phyloP scores from a whole-genome alignment of 2,888 invertebrate genomes.

The Unio delphinus region DNA sequence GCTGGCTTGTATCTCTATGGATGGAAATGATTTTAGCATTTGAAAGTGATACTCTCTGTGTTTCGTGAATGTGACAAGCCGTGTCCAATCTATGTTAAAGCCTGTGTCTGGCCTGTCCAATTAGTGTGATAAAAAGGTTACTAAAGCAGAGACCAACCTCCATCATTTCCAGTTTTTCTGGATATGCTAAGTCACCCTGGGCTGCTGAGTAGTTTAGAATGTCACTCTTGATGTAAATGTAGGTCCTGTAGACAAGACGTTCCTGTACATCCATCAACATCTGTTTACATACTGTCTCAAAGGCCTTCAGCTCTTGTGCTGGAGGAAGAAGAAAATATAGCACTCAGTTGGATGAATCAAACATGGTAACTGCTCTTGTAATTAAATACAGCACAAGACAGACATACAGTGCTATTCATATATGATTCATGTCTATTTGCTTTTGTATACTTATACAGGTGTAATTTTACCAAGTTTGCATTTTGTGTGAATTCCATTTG shows the following conservation, averaged over 20 bases:
- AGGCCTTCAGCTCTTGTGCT: constrained; percentile 82
- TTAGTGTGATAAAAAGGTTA: neutral
- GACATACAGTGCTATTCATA: too few species aligned
- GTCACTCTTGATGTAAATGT: constrained; percentile 93
- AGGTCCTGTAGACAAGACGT: constrained; percentile 93
- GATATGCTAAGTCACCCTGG: constrained; percentile 96
- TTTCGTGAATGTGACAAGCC: too few species aligned
- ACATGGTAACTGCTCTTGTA: neutral
- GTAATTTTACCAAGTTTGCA: too few species aligned
- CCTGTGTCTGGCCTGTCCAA: too few species aligned
- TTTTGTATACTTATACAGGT: too few species aligned
- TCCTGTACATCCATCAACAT: constrained; percentile 93
- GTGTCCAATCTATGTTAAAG: too few species aligned
- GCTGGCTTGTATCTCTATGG: too few species aligned
- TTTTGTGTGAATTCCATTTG: too few species aligned
- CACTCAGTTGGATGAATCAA: neutral
- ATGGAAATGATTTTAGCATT: too few species aligned
- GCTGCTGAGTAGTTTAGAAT: constrained; percentile 86
- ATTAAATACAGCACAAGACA: too few species aligned
- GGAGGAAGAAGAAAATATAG: constrained; percentile 26
- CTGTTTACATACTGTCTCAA: constrained; percentile 85
- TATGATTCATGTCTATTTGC: too few species aligned
- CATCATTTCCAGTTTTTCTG: constrained; percentile 98
- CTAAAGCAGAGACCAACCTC: constrained; percentile 76
- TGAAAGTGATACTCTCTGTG: too few species aligned